phyloP scores from a whole-genome alignment of 2,888 invertebrate genomes.

The Tortrix viridana region DNA sequence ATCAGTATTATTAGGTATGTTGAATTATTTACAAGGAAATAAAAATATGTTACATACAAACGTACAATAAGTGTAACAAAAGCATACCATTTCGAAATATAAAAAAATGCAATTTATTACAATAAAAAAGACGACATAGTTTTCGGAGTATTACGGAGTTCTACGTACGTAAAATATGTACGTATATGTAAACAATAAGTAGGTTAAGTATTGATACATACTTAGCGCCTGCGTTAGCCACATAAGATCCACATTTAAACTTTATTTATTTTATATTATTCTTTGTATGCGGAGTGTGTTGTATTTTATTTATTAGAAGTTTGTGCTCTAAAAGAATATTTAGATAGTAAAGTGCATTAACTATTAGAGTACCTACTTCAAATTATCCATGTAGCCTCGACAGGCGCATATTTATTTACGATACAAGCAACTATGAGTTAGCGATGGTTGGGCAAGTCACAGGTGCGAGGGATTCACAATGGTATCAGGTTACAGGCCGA shows the following conservation, averaged over 20 bases:
- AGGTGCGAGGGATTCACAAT: conserved; percentile 7
- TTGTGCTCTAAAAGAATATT: conserved; percentile 35
- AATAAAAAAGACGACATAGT: background rate
- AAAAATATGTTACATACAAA: conserved; percentile 66
- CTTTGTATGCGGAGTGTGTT: conserved; percentile 29
- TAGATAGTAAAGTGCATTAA: conserved; percentile 28
- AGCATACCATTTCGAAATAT: conserved; percentile 69
- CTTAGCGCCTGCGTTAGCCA: conserved; percentile 27
- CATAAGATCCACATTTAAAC: conserved; percentile 4
- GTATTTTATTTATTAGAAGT: conserved; percentile 18
- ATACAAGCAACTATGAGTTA: conserved; percentile 2
- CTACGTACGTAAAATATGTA: too few relatives aligned
- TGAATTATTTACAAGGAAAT: conserved; percentile 78
- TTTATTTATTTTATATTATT: conserved; percentile 13
- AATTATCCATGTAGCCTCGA: conserved; percentile 17
- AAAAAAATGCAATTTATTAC: conserved; percentile 69
- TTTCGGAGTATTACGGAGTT: too few relatives aligned
- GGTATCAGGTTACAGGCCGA: conserved; percentile 35
- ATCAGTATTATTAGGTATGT: conserved; percentile 66
- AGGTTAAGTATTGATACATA: background rate
- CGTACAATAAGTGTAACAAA: conserved; percentile 58
- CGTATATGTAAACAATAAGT: too few relatives aligned
- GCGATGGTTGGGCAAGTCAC: conserved; percentile 5
- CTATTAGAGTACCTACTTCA: background rate
- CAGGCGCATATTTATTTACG: conserved; percentile 23